A percentile compares a stretch with the other conserved stretches of the same genome.
Evolutionary conservation across 2,113 vertebrate species (phyloP).

Genomic region (Chaetodon auriga): DNA sequence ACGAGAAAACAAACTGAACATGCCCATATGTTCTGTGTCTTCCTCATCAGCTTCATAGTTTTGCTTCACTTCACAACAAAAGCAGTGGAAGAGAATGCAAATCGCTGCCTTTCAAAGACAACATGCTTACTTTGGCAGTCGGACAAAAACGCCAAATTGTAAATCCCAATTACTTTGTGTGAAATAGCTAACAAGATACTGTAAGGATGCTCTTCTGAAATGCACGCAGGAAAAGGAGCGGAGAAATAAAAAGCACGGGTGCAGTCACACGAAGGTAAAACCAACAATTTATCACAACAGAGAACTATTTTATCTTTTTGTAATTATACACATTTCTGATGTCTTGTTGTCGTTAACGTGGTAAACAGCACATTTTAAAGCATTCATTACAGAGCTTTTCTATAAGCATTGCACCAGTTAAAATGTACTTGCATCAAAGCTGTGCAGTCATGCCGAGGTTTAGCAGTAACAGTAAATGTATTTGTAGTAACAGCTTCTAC

Average conservation of each 20-base stretch:
- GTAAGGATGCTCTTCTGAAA: not conserved
- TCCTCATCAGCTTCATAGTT: constrained; percentile 22
- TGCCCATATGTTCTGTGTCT: constrained; percentile 22
- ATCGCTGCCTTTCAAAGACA: not conserved
- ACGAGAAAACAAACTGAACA: constrained; percentile 10
- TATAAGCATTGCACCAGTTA: not conserved
- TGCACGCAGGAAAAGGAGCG: not conserved
- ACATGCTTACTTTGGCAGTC: not conserved
- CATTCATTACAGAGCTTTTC: not conserved
- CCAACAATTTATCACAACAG: not conserved
- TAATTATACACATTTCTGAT: not conserved
- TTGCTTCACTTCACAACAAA: constrained; percentile 11
- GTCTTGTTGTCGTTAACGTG: not conserved
- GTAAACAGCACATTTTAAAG: not conserved
- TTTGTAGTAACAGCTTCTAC: not conserved
- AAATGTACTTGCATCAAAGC: not conserved
- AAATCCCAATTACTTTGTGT: not conserved
- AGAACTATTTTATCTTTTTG: not conserved
- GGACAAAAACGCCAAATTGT: not conserved
- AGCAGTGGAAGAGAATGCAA: not conserved
- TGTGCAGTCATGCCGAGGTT: not conserved
- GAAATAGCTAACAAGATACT: not conserved
- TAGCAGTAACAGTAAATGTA: not conserved
- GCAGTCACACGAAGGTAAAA: not conserved
- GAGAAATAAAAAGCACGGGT: not conserved